Conservation (phyloP, 2,113 vertebrate species). For the Nycticebus coucang region DNA sequence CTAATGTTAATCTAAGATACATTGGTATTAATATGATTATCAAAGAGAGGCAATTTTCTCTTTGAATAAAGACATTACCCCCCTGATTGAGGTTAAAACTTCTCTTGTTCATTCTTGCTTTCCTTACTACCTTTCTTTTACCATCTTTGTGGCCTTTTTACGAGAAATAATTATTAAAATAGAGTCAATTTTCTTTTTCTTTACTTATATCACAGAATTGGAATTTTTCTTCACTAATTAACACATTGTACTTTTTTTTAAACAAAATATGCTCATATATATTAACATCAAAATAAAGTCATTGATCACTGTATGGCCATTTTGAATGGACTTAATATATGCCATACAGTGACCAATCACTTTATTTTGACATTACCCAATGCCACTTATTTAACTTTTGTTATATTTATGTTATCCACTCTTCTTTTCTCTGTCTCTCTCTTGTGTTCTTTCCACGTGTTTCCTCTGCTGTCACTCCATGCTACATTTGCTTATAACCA, state of each 20-base stretch:
- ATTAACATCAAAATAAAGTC: not conserved
- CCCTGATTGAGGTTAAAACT: not conserved
- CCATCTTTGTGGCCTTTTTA: slow-evolving; percentile 31
- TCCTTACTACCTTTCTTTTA: not conserved
- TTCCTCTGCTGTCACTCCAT: not conserved
- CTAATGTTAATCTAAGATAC: not conserved
- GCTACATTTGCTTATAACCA: not conserved
- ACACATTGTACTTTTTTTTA: not conserved
- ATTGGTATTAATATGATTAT: not conserved
- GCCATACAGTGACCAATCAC: not conserved
- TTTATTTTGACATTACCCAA: slow-evolving; percentile 10
- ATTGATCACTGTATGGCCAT: no score
- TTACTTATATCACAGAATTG: not conserved
- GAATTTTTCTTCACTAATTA: slow-evolving; percentile 48
- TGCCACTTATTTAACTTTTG: not conserved
- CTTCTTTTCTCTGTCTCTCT: not conserved
- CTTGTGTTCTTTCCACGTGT: not conserved
- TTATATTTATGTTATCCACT: not conserved
- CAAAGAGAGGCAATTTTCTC: slow-evolving; percentile 48
- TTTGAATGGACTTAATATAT: no score
- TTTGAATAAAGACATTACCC: not conserved
- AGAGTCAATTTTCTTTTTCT: not conserved
- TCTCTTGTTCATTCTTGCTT: slow-evolving; percentile 49
- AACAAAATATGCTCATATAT: not conserved
- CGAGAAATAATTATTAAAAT: slow-evolving; percentile 44